Conservation (phyloP, 2,888 invertebrate species). For the Caenorhabditis japonica region DNA sequence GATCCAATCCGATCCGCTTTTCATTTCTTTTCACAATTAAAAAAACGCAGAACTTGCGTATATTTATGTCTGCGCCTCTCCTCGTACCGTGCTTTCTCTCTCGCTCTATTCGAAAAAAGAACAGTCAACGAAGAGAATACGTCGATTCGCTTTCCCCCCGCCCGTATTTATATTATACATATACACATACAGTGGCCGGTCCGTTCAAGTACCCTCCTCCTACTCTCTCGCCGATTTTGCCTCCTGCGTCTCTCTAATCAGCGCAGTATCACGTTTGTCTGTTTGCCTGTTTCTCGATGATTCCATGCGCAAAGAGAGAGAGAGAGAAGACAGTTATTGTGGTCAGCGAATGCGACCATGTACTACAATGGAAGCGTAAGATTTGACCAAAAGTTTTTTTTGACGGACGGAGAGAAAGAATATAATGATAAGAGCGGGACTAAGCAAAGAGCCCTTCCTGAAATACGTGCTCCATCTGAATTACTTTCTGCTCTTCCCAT, state of each 20-base stretch:
- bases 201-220: conserved; percentile 44
- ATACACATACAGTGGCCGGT: conserved; percentile 52
- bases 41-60: conserved; percentile 38
- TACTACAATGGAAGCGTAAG: conserved; percentile 43
- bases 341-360: conserved; percentile 32
- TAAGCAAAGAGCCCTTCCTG: neutral
- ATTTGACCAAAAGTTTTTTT: conserved; percentile 16
- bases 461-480: conserved; percentile 8
- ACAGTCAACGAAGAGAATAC: conserved; percentile 42
- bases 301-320: conserved; percentile 31
- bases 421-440: too few relatives aligned
- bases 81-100: conserved; percentile 8
- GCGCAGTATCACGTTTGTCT: neutral
- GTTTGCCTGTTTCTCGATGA: conserved; percentile 30
- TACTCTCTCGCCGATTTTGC: neutral
- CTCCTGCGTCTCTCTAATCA: conserved; percentile 33
- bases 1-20: conserved; percentile 21
- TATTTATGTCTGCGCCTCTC: conserved; percentile 10
- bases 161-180: conserved; percentile 54
- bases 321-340: conserved; percentile 41
- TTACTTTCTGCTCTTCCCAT: conserved; percentile 1
- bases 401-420: neutral
- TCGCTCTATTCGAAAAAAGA: conserved; percentile 20
- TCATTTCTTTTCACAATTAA: conserved; percentile 28
- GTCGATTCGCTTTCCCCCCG: conserved; percentile 11